Evolutionary conservation across 2,888 invertebrate species (phyloP).

Genomic region (Gisinianus flammeolus): DNA sequence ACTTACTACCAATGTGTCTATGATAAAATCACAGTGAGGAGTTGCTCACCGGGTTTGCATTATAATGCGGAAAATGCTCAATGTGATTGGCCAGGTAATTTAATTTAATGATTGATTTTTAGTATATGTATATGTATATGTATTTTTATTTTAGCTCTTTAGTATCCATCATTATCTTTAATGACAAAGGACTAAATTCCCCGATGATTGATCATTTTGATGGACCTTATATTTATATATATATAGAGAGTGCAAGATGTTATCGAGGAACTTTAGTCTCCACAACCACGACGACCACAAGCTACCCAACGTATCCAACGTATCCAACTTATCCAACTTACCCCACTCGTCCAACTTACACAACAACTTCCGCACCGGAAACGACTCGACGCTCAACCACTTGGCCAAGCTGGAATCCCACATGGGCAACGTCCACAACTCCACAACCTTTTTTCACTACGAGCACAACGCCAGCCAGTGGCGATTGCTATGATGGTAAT

Average conservation of each 20-base stretch:
- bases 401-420: slow-evolving; percentile 16
- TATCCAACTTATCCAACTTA: slow-evolving; percentile 11
- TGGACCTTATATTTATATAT: no score
- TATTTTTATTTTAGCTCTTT: no score
- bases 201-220: no score
- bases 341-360: slow-evolving; percentile 20
- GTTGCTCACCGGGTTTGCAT: slow-evolving; percentile 76
- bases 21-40: slow-evolving; percentile 61
- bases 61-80: slow-evolving; percentile 72
- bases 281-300: slow-evolving; percentile 10
- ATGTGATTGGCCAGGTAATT: slow-evolving; percentile 81
- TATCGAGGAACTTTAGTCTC: slow-evolving; percentile 7
- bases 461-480: slow-evolving; percentile 17
- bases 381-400: slow-evolving; percentile 27
- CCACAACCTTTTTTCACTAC: slow-evolving; percentile 7
- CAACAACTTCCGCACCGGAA: background rate
- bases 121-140: no score
- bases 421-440: background rate
- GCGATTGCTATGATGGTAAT: background rate
- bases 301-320: background rate
- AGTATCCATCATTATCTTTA: no score
- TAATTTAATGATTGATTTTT: no score
- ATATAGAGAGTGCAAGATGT: slow-evolving; percentile 52
- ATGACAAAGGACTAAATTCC: no score
- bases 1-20: slow-evolving; percentile 69